phyloP scores from a whole-genome alignment of 2,888 invertebrate genomes.

The Epistrophe grossulariae region DNA sequence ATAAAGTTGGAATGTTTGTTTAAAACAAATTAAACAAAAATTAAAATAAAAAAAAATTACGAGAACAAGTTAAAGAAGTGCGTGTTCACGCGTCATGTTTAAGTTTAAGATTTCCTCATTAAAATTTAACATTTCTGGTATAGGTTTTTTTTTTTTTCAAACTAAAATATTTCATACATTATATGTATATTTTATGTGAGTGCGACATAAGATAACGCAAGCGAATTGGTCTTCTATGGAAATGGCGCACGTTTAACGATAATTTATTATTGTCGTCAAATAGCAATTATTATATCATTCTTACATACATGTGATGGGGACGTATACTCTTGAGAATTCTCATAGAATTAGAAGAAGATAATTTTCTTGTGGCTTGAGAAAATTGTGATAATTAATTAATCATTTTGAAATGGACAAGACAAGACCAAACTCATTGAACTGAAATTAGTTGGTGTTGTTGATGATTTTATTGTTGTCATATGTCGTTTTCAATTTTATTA shows the following conservation, averaged over 20 bases:
- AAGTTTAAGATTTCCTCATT: too few species aligned
- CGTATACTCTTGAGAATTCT: neutral
- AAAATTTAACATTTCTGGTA: too few species aligned
- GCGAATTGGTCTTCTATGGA: neutral
- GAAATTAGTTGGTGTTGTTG: neutral
- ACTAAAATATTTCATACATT: too few species aligned
- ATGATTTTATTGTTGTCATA: neutral
- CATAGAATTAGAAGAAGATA: neutral
- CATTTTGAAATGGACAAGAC: constrained; percentile 16
- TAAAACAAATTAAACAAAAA: too few species aligned
- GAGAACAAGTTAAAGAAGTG: too few species aligned
- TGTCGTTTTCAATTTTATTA: neutral
- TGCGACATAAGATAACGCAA: neutral
- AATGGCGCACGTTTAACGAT: neutral
- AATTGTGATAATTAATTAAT: constrained; percentile 5
- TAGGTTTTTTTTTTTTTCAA: too few species aligned
- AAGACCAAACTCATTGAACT: constrained; percentile 13
- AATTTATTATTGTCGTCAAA: neutral
- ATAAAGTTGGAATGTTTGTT: too few species aligned
- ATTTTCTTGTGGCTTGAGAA: neutral
- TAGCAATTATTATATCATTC: neutral
- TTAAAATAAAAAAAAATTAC: too few species aligned
- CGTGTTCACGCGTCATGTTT: too few species aligned
- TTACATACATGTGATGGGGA: neutral
- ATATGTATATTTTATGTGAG: neutral